Evolutionary conservation across 2,113 vertebrate species (phyloP), one percentile per base, ranked within the genome.

Genomic region (Abramis brama): DNA sequence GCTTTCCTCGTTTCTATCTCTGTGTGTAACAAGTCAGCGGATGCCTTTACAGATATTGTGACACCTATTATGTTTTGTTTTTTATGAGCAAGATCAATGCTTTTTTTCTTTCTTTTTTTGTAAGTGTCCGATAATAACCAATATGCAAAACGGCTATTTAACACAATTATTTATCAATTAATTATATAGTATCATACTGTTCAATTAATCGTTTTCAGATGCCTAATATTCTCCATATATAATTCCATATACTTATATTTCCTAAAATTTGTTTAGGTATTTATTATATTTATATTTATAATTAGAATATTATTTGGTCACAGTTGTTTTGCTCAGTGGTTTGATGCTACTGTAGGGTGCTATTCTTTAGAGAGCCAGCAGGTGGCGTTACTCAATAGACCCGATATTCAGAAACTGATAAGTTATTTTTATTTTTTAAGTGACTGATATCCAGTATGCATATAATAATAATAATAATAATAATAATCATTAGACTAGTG

Each of bases 21-120:
- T 73, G 76, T 80, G 75, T 19, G 77, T 79, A 86, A 80, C 50
- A 86, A 80, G 77, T 80, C 77, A 80, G 36, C 55, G 83, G 36
- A 76, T 64, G 73, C 66, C 50, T 45, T 83, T 21, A 6, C 21
- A 62, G 25, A 64, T 39, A 47, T 23, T 50, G 50, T 52, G 70
- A 21, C 15, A 45, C 79, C 60, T 7, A 30, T 36, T 9, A 43
- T 43, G 62, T 50, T 52, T 11, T 39, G 2, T 30, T 45, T 23
- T 73, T 43, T 47, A 27, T 47, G 23, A 47, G 12, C 71, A 43
- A 75, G 23, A 75, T 50, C 12, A 13, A 27, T 74, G 0, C 15
- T 52, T 52, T 25, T 12, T 5, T 23, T n/a, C 21, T 30, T 6
- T 7, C 36, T 70, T 23, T 47, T 21, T 36, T 0, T 70, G 4